These are phyloP conservation scores for Eurystomus gularis DNA, from an alignment of 2,113 vertebrate genomes.

Conservation along the genomic window DNA sequence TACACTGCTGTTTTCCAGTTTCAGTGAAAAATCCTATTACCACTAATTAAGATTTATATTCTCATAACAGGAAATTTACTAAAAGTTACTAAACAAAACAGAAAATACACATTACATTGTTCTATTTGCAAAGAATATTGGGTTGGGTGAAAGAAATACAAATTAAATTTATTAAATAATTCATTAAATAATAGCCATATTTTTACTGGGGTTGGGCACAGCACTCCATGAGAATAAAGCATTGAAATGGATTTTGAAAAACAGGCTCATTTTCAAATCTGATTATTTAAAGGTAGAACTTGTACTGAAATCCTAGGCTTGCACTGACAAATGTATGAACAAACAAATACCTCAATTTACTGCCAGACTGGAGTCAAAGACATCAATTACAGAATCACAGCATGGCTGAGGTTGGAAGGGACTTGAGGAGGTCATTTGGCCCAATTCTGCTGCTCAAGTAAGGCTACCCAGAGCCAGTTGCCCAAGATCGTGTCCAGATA, in stretches of 20 bases:
- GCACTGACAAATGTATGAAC: neutral
- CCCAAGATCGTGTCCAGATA: neutral
- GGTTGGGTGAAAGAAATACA: neutral
- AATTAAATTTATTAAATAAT: neutral
- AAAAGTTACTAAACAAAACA: neutral
- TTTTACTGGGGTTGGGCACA: neutral
- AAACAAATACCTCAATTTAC: neutral
- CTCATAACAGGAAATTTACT: neutral
- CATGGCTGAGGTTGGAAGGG: neutral
- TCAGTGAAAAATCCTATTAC: neutral
- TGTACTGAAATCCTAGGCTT: neutral
- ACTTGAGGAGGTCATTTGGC: neutral
- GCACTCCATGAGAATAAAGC: neutral
- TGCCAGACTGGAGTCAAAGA: neutral
- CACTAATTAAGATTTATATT: neutral
- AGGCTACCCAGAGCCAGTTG: neutral
- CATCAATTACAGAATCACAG: neutral
- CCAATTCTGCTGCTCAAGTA: rapidly evolving
- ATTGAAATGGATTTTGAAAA: neutral
- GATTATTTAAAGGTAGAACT: neutral
- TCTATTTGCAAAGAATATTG: neutral
- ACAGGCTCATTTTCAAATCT: neutral
- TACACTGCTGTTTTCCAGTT: neutral
- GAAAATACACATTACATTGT: neutral
- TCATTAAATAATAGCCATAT: neutral